These are phyloP conservation scores for Hyalella azteca DNA, from an alignment of 2,888 invertebrate genomes.

Conservation along the genomic window DNA sequence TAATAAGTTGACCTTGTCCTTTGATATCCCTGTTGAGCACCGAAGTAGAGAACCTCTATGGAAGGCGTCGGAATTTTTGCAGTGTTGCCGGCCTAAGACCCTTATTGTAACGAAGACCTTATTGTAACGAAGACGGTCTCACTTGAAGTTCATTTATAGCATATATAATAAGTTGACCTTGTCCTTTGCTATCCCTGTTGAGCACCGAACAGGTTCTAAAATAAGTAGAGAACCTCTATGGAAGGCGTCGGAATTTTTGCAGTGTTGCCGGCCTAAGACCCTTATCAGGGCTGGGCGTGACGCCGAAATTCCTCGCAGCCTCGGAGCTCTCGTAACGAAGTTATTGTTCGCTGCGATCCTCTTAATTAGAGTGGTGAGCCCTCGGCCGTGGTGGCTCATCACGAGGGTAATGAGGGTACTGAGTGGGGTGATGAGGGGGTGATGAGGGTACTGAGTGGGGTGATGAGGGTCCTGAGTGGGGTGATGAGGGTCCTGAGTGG, in stretches of 20 bases:
- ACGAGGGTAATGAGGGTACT: background rate
- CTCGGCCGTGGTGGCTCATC: background rate
- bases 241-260: too few relatives aligned
- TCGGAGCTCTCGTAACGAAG: constrained; percentile 5
- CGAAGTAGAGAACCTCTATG: too few relatives aligned
- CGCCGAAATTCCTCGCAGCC: constrained; percentile 5
- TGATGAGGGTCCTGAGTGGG: background rate
- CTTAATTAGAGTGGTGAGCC: constrained; percentile 4
- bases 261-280: background rate
- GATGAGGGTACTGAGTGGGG: background rate
- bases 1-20: too few relatives aligned
- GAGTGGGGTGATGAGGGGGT: background rate
- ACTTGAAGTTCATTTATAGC: too few relatives aligned
- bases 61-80: too few relatives aligned
- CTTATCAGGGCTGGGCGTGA: background rate
- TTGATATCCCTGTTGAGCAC: too few relatives aligned
- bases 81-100: background rate
- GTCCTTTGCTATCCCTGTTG: too few relatives aligned
- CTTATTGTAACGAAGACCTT: too few relatives aligned
- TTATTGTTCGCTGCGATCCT: background rate
- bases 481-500: background rate
- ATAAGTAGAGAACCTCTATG: too few relatives aligned
- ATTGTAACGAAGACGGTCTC: too few relatives aligned
- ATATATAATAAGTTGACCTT: too few relatives aligned
- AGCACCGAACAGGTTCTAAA: too few relatives aligned